A percentile compares a stretch with the other conserved stretches of the same genome.
These are phyloP conservation scores for Myzus persicae DNA, from an alignment of 1,140 invertebrate genomes.

Conservation along the genomic window DNA sequence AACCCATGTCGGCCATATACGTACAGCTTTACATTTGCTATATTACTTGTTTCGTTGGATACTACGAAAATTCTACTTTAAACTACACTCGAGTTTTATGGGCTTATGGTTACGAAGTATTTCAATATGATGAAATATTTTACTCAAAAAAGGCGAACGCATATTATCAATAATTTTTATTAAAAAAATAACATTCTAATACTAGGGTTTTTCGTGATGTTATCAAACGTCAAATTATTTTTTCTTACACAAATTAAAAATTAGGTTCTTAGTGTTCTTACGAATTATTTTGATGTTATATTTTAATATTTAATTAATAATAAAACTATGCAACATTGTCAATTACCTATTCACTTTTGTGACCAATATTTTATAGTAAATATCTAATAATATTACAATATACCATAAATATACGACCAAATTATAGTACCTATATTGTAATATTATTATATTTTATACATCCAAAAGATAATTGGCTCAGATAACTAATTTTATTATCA, in stretches of 20 bases:
- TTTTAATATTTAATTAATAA: background rate
- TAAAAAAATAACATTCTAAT: background rate
- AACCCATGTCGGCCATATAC: constrained; percentile 36
- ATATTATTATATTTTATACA: background rate
- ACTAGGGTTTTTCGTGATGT: background rate
- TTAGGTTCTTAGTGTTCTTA: background rate
- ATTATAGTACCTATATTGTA: too few relatives aligned
- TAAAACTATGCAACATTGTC: background rate
- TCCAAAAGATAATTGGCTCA: background rate
- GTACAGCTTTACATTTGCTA: constrained; percentile 41
- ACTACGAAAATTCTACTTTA: constrained; percentile 31
- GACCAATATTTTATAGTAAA: background rate
- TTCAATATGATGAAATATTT: constrained; percentile 24
- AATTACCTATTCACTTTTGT: background rate
- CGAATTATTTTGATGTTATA: background rate
- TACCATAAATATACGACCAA: too few relatives aligned
- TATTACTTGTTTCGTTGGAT: constrained; percentile 22
- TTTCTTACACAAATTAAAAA: background rate
- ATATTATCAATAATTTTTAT: background rate
- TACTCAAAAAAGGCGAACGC: background rate
- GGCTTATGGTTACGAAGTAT: constrained; percentile 23
- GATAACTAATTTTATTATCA: background rate
- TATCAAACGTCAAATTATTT: background rate
- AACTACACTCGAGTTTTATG: constrained; percentile 36
- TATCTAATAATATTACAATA: too few relatives aligned